Conservation (phyloP, 2,113 vertebrate genomes). For the Micromys minutus region DNA sequence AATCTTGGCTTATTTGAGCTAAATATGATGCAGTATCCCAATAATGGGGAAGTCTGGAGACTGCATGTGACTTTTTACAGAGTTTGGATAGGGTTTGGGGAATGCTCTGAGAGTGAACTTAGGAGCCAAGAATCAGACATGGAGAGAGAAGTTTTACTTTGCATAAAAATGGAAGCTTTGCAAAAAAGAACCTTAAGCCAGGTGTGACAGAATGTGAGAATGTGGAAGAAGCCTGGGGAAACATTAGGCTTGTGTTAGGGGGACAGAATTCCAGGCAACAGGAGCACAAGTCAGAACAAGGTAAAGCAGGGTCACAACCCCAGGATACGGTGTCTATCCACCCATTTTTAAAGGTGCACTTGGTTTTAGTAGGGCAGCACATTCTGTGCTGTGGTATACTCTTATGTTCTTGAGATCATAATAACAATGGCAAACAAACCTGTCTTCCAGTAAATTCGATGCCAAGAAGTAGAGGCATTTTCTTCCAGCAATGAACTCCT, state of each 20-base stretch:
- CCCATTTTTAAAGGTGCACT: conserved; percentile 7
- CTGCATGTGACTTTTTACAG: background rate
- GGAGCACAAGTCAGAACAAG: background rate
- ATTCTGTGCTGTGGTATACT: conserved; percentile 48
- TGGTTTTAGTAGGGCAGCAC: background rate
- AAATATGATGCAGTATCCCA: background rate
- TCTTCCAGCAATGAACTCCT: conserved; percentile 82
- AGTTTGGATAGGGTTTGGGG: background rate
- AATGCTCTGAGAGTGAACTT: background rate
- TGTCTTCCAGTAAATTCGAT: conserved; percentile 67
- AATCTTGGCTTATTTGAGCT: conserved; percentile 54
- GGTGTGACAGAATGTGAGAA: background rate
- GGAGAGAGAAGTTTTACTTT: background rate
- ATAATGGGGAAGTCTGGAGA: background rate
- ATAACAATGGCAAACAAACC: background rate
- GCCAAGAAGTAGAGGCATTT: conserved; percentile 70
- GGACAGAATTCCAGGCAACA: background rate
- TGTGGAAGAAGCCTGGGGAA: background rate
- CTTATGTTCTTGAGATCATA: conserved; percentile 70
- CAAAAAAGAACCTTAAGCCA: background rate
- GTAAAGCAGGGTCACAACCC: too few relatives aligned
- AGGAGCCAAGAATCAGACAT: background rate
- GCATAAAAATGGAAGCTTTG: background rate
- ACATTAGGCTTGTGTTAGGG: background rate
- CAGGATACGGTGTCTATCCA: background rate